Conservation (phyloP, 2,888 invertebrate species). For the Saturnia pavonia region DNA sequence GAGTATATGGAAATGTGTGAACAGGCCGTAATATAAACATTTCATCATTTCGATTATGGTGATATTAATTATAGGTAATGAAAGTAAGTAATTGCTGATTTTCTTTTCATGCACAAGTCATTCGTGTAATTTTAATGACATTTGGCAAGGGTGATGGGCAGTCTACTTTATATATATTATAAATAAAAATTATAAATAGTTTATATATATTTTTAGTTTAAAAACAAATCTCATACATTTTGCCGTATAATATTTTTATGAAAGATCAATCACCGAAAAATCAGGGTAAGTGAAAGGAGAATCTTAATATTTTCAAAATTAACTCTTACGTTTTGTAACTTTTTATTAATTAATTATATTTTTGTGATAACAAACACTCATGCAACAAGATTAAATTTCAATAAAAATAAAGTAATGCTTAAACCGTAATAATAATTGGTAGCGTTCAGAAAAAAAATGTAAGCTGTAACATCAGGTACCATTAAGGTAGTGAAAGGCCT, state of each 20-base stretch:
- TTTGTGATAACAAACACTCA: not conserved
- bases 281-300: not conserved
- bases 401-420: not conserved
- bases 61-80: not conserved
- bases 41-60: no score
- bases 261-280: not conserved
- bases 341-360: no score
- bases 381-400: not conserved
- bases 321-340: no score
- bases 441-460: conserved; percentile 60
- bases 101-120: not conserved
- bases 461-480: conserved; percentile 62
- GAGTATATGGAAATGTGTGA: no score
- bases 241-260: not conserved
- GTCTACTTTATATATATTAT: no score
- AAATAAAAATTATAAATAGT: no score
- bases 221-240: not conserved
- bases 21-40: no score
- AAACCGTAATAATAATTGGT: conserved; percentile 44
- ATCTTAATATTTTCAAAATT: no score
- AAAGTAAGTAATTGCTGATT: not conserved
- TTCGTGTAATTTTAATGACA: not conserved
- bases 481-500: conserved; percentile 65
- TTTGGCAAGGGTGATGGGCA: not conserved
- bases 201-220: not conserved